Evolutionary conservation across 1,140 invertebrate genomes (phyloP).

Genomic region (Nephotettix cincticeps): DNA sequence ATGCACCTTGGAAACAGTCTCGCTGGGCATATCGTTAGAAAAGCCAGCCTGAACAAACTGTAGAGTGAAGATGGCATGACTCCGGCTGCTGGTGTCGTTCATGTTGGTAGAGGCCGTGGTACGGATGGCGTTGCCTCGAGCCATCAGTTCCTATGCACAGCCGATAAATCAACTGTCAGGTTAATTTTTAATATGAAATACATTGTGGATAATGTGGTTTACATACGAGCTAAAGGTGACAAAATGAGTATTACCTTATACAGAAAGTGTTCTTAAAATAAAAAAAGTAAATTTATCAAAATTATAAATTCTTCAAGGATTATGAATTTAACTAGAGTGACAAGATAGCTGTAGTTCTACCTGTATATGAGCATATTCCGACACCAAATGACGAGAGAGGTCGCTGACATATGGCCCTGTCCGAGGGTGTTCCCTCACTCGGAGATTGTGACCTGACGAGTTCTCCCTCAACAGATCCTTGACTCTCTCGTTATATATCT

Average conservation of each 20-base stretch:
- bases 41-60: slow-evolving; percentile 85
- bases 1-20: slow-evolving; percentile 86
- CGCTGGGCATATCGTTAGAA: slow-evolving; percentile 76
- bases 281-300: slow-evolving; percentile 2
- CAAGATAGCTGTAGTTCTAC: not conserved
- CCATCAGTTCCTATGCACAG: slow-evolving; percentile 78
- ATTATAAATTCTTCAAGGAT: slow-evolving; percentile 14
- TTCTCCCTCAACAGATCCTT: slow-evolving; percentile 77
- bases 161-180: no score
- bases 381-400: slow-evolving; percentile 80
- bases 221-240: no score
- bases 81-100: slow-evolving; percentile 86
- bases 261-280: not conserved
- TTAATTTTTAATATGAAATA: no score
- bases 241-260: not conserved
- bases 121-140: slow-evolving; percentile 73
- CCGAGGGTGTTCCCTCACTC: slow-evolving; percentile 89
- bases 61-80: slow-evolving; percentile 95
- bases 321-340: not conserved
- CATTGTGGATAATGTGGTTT: no score
- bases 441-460: slow-evolving; percentile 64
- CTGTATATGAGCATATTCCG: slow-evolving; percentile 76
- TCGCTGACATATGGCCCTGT: slow-evolving; percentile 93
- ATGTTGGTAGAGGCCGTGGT: slow-evolving; percentile 83
- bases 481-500: slow-evolving; percentile 89